phyloP scores from a whole-genome alignment of 2,113 vertebrate species.

The Trematocara nigrifrons region DNA sequence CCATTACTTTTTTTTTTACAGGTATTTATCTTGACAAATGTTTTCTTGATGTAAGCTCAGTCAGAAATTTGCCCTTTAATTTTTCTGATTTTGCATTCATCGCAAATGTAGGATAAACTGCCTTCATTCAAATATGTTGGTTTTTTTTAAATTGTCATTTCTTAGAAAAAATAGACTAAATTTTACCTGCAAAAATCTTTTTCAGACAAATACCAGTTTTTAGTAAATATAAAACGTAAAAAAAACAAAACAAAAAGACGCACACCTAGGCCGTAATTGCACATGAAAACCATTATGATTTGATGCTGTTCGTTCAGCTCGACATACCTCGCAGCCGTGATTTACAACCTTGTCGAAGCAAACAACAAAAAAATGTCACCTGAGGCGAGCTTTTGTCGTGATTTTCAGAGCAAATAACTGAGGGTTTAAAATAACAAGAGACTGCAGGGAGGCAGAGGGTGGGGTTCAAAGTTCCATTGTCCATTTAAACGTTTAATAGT shows the following conservation, averaged over 20 bases:
- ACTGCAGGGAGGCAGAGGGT: constrained; percentile 81
- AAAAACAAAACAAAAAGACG: background rate
- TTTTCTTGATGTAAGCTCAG: background rate
- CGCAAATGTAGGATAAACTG: background rate
- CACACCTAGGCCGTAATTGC: background rate
- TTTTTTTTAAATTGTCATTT: background rate
- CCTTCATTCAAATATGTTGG: background rate
- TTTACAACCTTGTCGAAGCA: constrained; percentile 10
- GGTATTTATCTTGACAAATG: background rate
- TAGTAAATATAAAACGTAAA: background rate
- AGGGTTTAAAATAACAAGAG: constrained; percentile 30
- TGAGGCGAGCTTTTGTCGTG: constrained; percentile 36
- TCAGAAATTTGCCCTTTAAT: background rate
- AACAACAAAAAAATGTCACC: background rate
- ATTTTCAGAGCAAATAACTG: constrained; percentile 66
- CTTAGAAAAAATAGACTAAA: background rate
- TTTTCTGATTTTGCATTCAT: background rate
- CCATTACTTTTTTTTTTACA: no score
- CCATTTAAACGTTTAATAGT: constrained; percentile 85
- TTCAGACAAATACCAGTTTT: background rate
- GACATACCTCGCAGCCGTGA: constrained; percentile 12
- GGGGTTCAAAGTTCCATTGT: constrained; percentile 85
- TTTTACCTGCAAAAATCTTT: background rate
- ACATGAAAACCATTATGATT: background rate
- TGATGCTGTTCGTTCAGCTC: background rate